A percentile compares a stretch with the other conserved stretches of the same genome.
Conservation (phyloP, 2,888 invertebrate species). For the Tricholauxania praeusta region DNA sequence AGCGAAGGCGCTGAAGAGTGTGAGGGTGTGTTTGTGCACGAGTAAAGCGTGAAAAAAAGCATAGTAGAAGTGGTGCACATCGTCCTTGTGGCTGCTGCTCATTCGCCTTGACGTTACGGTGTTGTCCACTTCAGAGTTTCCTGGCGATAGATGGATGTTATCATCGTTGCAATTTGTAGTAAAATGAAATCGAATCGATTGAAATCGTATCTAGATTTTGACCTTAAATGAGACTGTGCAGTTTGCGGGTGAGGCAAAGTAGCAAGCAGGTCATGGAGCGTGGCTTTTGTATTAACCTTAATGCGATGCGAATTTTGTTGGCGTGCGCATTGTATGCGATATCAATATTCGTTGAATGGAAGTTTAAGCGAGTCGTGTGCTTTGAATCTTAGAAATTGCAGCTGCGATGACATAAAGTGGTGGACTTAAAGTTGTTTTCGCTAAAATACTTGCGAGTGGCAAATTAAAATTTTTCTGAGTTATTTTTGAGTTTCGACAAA, state of each 20-base stretch:
- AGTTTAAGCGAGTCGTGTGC: too few species aligned
- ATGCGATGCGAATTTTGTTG: constrained; percentile 6
- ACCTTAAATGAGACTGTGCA: not conserved
- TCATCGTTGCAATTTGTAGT: constrained; percentile 34
- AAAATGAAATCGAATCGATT: constrained; percentile 34
- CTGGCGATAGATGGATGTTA: constrained; percentile 24
- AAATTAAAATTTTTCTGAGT: too few species aligned
- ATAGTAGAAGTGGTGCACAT: too few species aligned
- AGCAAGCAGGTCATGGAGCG: not conserved
- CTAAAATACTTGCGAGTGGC: too few species aligned
- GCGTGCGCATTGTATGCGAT: not conserved
- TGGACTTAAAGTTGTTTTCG: too few species aligned
- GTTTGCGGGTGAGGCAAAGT: not conserved
- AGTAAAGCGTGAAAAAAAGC: constrained; percentile 4
- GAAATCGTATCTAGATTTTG: constrained; percentile 13
- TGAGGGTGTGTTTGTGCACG: not conserved
- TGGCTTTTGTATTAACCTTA: not conserved
- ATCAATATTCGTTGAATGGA: too few species aligned
- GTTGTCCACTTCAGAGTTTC: constrained; percentile 28
- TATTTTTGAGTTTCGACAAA: too few species aligned
- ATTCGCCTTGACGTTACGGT: constrained; percentile 21
- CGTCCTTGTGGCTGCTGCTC: not conserved
- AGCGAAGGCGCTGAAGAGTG: not conserved
- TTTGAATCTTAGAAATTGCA: too few species aligned
- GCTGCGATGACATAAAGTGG: too few species aligned